Evolutionary conservation across 2,797 vertebrate genomes (phyloP).

Genomic region (Epinephelus awoara): DNA sequence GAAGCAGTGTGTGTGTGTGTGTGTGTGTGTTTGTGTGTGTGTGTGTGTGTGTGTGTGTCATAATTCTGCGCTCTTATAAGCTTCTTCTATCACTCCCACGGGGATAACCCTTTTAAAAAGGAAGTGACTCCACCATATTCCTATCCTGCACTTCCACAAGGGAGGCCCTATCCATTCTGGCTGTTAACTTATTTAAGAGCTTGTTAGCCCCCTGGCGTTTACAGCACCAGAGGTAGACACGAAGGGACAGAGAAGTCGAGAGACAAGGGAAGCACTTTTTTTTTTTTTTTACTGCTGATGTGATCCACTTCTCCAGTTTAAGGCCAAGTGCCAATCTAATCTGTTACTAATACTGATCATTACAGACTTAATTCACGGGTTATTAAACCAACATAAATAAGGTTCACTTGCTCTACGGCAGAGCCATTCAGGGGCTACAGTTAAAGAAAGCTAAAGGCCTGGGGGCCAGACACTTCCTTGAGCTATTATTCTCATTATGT

Average conservation of each 20-base stretch:
- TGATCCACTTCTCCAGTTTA: slow-evolving; percentile 17
- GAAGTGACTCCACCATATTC: slow-evolving; percentile 50
- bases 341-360: background rate
- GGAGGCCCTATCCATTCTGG: slow-evolving; percentile 54
- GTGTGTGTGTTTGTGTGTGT: background rate
- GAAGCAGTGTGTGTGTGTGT: background rate
- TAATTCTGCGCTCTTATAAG: slow-evolving; percentile 39
- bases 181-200: slow-evolving; percentile 75
- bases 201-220: slow-evolving; percentile 53
- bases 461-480: too few species aligned
- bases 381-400: too few species aligned
- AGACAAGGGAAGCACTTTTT: slow-evolving; percentile 1
- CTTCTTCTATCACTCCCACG: slow-evolving; percentile 45
- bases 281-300: background rate
- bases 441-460: too few species aligned
- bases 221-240: slow-evolving; percentile 18
- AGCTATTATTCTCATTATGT: too few species aligned
- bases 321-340: background rate
- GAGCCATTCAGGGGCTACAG: too few species aligned
- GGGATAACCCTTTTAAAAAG: slow-evolving; percentile 47
- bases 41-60: slow-evolving; percentile 18
- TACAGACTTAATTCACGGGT: background rate
- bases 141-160: slow-evolving; percentile 32
- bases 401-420: too few species aligned
- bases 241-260: slow-evolving; percentile 7